Evolutionary conservation across 2,888 invertebrate species (phyloP), one percentile per base, ranked within the genome.

Genomic region (Stramonita haemastoma): DNA sequence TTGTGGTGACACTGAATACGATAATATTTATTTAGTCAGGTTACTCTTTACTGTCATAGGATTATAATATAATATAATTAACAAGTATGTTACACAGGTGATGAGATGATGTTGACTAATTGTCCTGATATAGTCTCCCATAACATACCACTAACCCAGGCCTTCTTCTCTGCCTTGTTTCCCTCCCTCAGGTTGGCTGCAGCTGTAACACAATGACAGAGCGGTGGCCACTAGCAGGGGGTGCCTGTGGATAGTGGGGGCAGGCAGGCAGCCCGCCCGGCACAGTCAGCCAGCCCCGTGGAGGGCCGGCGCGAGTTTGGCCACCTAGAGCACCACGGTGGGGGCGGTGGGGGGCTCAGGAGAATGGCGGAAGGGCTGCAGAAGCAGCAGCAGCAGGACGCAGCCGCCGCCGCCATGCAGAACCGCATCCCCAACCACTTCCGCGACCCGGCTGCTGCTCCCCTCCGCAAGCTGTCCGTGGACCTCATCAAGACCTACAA

Each of bases 401-500:
- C 93, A 89, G 94, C 94, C 15, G 93, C 94, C 92, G 92, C 92
- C 70, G 94, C 93, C 91, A 95, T 95, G 95, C 95, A 95, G 92
- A 94, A 94, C 91, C 93, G 94, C 86, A 94, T 95, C 85, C 95
- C 95, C 81, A 92, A 91, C 89, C 90, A 93, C 60, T 95, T 95
- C 92, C 94, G 96, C 26, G 96, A 96, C 90, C 94, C 96, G 26
- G 91, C 94, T 66, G 92, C 92, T 19, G 96, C 96, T 4, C 99
- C 99, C 87, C 97, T 99, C 95, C 97, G 99, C 95, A 99, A 99
- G 91, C 98, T 99, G 95, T 99, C 99, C 96, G 99, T 99, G 96
- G 99, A 99, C 97, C 98, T 99, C 97, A 99, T 99, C 97, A 99
- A 99, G 97, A 99, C 99, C 95, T 99, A 99, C 97, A 99, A 99